These are phyloP conservation scores for Harpegnathos saltator DNA, from an alignment of 1,140 invertebrate genomes.

Conservation along the genomic window DNA sequence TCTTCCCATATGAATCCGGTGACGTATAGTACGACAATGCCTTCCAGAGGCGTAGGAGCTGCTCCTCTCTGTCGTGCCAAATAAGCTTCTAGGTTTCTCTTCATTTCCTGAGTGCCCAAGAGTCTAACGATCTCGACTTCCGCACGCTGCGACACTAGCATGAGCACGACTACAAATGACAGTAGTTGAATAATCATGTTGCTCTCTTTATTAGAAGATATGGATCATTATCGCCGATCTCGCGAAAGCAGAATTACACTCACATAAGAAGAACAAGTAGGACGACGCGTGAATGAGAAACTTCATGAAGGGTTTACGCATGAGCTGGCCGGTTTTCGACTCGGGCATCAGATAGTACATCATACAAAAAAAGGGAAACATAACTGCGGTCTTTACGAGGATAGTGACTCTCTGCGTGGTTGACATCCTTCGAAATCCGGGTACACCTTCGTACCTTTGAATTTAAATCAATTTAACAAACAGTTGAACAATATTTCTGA, in stretches of 20 bases:
- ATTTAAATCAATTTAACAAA: background rate
- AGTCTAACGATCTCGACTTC: slow-evolving; percentile 91
- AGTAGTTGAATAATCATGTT: slow-evolving; percentile 13
- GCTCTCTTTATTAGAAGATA: background rate
- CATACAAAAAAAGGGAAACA: slow-evolving; percentile 95
- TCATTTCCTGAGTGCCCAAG: slow-evolving; percentile 90
- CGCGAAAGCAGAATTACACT: slow-evolving; percentile 81
- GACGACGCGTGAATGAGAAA: slow-evolving; percentile 96
- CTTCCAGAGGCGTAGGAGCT: slow-evolving; percentile 91
- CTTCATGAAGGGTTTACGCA: slow-evolving; percentile 97
- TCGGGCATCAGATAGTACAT: slow-evolving; percentile 93
- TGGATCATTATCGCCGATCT: background rate
- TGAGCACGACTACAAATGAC: slow-evolving; percentile 90
- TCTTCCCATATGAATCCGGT: slow-evolving; percentile 96
- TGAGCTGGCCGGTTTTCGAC: slow-evolving; percentile 90
- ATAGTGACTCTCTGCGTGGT: slow-evolving; percentile 90
- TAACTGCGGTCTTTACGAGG: slow-evolving; percentile 90
- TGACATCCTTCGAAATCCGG: slow-evolving; percentile 93
- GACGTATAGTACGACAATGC: slow-evolving; percentile 92
- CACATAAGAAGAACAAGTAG: slow-evolving; percentile 96
- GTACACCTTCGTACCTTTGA: slow-evolving; percentile 92
- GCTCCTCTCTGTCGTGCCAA: slow-evolving; percentile 91
- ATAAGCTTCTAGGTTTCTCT: slow-evolving; percentile 87
- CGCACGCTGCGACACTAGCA: slow-evolving; percentile 94
- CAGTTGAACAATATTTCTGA: slow-evolving; percentile 17